phyloP scores from a whole-genome alignment of 2,113 vertebrate genomes.

The crab-eating macaque (Macaca fascicularis) region DNA sequence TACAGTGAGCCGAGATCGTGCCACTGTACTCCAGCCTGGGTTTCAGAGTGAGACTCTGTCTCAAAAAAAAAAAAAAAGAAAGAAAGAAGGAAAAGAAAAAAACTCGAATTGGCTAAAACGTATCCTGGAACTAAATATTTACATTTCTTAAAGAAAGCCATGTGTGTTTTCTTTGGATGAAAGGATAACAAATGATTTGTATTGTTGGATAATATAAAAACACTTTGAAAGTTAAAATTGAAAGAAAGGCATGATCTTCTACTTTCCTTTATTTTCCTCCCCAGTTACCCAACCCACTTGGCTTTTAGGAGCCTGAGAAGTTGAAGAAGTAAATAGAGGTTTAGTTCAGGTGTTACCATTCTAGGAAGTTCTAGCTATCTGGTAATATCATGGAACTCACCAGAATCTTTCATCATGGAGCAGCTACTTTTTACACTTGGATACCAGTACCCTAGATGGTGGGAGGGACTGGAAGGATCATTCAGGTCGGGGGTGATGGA shows the following conservation, averaged over 20 bases:
- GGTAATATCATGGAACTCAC: background rate
- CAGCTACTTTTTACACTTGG: background rate
- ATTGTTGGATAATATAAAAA: background rate
- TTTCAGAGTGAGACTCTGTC: too few species aligned
- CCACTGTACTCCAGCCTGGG: too few species aligned
- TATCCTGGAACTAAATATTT: constrained; percentile 50
- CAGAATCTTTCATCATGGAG: background rate
- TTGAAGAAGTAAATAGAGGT: background rate
- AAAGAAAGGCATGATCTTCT: background rate
- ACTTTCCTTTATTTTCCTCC: background rate
- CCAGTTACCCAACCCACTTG: background rate
- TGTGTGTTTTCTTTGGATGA: background rate
- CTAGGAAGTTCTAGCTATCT: background rate
- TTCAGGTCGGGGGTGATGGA: background rate
- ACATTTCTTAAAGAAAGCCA: constrained; percentile 38
- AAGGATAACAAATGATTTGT: background rate
- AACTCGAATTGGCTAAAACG: background rate
- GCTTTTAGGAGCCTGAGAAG: constrained; percentile 10
- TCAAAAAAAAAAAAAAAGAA: too few species aligned
- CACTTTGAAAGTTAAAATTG: constrained; percentile 18
- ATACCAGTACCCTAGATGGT: background rate
- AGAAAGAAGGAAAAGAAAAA: background rate
- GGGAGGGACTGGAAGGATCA: background rate
- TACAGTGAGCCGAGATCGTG: too few species aligned
- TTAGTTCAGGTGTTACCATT: background rate